Percentiles rank a stretch among this genome's conserved stretches.
Conservation (phyloP, 2,797 vertebrate species). For the Basileuterus tristriatus region DNA sequence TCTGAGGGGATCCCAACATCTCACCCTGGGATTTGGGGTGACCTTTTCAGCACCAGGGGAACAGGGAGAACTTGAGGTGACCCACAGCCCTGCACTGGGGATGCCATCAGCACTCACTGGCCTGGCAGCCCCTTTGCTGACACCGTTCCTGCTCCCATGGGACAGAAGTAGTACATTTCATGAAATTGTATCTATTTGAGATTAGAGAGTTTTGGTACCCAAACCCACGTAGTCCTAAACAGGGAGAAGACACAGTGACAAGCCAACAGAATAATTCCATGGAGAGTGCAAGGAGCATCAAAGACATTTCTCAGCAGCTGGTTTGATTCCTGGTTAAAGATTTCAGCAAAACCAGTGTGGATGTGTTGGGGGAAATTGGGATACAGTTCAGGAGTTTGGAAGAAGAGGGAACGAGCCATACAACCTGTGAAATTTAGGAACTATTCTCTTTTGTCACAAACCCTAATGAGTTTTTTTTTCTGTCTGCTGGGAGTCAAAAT, state of each 20-base stretch:
- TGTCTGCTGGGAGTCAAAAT: background rate
- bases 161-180: background rate
- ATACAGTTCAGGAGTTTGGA: background rate
- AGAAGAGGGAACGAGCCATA: background rate
- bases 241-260: background rate
- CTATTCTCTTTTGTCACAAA: background rate
- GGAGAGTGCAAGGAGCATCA: background rate
- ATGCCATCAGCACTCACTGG: background rate
- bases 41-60: background rate
- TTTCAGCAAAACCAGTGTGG: background rate
- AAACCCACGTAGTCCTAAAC: background rate
- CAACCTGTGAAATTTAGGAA: background rate
- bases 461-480: background rate
- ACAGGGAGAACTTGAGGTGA: background rate
- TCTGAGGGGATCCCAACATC: background rate
- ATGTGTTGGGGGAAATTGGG: background rate
- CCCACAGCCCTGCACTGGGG: background rate
- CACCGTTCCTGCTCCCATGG: background rate
- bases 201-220: background rate
- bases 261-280: background rate
- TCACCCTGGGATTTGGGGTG: fast-evolving
- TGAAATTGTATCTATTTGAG: background rate
- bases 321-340: background rate
- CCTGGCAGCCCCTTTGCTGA: background rate
- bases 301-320: background rate